Percentiles rank a stretch among this genome's conserved stretches.
Evolutionary conservation across 2,113 vertebrate genomes (phyloP).

Genomic region (Macrotus californicus): DNA sequence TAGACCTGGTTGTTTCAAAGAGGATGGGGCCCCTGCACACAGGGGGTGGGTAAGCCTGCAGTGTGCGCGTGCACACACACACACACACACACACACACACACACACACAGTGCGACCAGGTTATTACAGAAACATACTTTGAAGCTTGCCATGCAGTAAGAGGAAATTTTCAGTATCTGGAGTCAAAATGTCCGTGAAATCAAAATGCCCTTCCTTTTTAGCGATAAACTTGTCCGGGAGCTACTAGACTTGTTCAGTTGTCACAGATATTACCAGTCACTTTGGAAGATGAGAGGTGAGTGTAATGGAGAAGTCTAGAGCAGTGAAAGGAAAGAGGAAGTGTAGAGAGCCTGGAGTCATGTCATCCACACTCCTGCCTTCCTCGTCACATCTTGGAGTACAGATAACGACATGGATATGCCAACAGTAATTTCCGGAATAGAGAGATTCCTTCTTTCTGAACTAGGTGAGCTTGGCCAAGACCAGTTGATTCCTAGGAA

Average conservation of each 20-base stretch:
- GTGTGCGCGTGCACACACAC: not conserved
- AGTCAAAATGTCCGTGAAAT: not conserved
- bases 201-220: not conserved
- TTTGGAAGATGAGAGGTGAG: not conserved
- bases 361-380: not conserved
- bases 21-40: not conserved
- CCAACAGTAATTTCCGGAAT: not conserved
- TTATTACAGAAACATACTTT: not conserved
- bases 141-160: not conserved
- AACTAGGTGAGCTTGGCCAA: not conserved
- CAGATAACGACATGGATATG: not conserved
- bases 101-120: not conserved
- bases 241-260: not conserved
- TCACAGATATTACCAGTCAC: not conserved
- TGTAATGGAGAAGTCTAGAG: not conserved
- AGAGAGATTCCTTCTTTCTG: not conserved
- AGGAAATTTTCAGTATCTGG: conserved; percentile 1
- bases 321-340: not conserved
- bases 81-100: not conserved
- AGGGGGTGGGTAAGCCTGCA: not conserved
- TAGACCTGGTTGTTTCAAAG: not conserved
- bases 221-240: not conserved
- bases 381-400: not conserved
- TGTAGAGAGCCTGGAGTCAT: not conserved
- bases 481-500: not conserved